Evolutionary conservation across 2,888 invertebrate genomes (phyloP).

Genomic region (Sarcophaga subvicina): DNA sequence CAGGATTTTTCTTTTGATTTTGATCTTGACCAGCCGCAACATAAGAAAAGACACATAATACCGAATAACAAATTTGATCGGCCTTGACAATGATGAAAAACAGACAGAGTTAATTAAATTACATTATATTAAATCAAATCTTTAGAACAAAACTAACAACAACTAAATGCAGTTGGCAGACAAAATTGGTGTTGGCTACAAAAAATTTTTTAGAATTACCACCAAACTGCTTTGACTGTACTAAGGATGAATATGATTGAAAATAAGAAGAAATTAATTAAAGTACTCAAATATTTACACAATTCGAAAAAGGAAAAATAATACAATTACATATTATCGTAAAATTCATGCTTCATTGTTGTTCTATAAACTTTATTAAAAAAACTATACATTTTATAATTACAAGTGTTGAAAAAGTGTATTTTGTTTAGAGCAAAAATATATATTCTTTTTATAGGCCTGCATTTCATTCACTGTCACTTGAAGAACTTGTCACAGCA

Average conservation of each 20-base stretch:
- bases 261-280: slow-evolving; percentile 3
- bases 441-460: background rate
- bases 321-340: background rate
- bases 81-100: slow-evolving; percentile 85
- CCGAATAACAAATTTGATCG: slow-evolving; percentile 99
- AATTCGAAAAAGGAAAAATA: background rate
- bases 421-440: slow-evolving; percentile 10
- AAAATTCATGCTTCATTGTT: background rate
- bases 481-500: slow-evolving; percentile 54
- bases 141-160: background rate
- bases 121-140: background rate
- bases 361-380: background rate
- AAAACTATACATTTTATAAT: slow-evolving; percentile 21
- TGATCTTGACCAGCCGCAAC: slow-evolving; percentile 95
- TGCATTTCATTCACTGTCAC: slow-evolving; percentile 45
- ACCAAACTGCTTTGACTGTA: background rate
- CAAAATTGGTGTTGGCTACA: background rate
- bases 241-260: slow-evolving; percentile 55
- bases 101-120: slow-evolving; percentile 22
- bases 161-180: background rate
- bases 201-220: background rate
- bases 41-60: slow-evolving; percentile 99
- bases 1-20: slow-evolving; percentile 85
- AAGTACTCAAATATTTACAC: background rate
- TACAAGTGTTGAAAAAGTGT: slow-evolving; percentile 46